Base-by-base conservation (phyloP, 2,888 invertebrate genomes). In the Tortricodes alternella region DNA sequence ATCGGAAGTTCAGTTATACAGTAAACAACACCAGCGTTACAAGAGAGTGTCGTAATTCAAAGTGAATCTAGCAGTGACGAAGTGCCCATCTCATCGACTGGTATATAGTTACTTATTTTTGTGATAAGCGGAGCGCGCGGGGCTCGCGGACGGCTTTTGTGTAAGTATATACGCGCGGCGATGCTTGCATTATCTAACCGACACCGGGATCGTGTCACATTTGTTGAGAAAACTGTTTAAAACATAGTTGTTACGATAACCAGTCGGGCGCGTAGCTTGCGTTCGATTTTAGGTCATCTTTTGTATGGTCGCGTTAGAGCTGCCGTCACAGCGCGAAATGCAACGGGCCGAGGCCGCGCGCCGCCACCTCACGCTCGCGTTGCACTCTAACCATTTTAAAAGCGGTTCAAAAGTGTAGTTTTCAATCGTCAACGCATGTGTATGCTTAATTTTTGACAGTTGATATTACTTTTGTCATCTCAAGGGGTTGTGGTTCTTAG, bases 101-200 rank as follows among this genome's bases (percentile, higher is more conserved):
- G 87, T 88, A 83, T 90, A 89, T 89, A 89, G 85, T 89, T 90
- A 89, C 89, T 89, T 91, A 90, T 89, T 91, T 90, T 85, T 87
- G 86, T 89, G 91, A 91, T 91, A 91, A 91, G 89, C 87, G 83
- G 78, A 80, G 83, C 80, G 89, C 86, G 89, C 85, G 83, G 85
- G 80, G 85, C 82, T 81, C 73, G 76, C 84, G 85, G 76, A 79
- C 84, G 74, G 74, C 77, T 85, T 85, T 84, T 83, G 78, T 82
- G 89, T 89, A 80, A 87, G 89, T 87, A 83, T 82, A 83, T 76
- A 79, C 62, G 66, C 62, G 71, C 70, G 77, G 67, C 73, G 71
- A 70, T 74, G 71, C 64, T 64, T 71, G 72, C 75, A 75, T 70
- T 70, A 78, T 71, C 66, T 61, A 66, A 68, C 72, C 68, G 69